phyloP scores from a whole-genome alignment of 2,888 invertebrate genomes.

The Germaria angustata region DNA sequence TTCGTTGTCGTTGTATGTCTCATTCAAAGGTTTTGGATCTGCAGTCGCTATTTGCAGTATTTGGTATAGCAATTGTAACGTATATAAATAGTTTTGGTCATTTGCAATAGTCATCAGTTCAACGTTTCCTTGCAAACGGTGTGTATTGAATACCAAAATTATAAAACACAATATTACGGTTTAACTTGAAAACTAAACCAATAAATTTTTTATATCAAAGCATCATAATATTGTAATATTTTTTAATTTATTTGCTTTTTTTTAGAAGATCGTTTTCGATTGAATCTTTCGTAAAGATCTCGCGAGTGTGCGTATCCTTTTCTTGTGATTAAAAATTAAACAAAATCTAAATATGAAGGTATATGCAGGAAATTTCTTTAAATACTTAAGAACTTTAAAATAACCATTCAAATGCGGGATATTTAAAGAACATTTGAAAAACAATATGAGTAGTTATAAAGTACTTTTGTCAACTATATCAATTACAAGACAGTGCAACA shows the following conservation, averaged over 20 bases:
- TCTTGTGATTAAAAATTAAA: constrained; percentile 42
- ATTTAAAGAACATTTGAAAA: neutral
- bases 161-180: constrained; percentile 11
- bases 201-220: neutral
- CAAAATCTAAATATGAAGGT: constrained; percentile 63
- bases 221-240: neutral
- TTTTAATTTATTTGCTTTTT: neutral
- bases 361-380: neutral
- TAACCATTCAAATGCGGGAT: neutral
- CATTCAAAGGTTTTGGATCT: constrained; percentile 57
- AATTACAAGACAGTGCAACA: too few species aligned
- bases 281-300: constrained; percentile 50
- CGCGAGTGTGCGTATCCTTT: constrained; percentile 62
- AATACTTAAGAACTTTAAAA: neutral
- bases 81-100: constrained; percentile 81
- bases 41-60: constrained; percentile 63
- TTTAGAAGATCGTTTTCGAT: constrained; percentile 45
- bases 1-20: constrained; percentile 37
- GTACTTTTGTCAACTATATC: too few species aligned
- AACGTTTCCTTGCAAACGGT: constrained; percentile 79
- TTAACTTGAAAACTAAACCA: neutral
- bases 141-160: constrained; percentile 64
- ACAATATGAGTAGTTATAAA: too few species aligned
- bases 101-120: constrained; percentile 79
- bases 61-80: constrained; percentile 70